These are phyloP conservation scores for Aythya baeri DNA, from an alignment of 2,113 vertebrate genomes.

Conservation along the genomic window DNA sequence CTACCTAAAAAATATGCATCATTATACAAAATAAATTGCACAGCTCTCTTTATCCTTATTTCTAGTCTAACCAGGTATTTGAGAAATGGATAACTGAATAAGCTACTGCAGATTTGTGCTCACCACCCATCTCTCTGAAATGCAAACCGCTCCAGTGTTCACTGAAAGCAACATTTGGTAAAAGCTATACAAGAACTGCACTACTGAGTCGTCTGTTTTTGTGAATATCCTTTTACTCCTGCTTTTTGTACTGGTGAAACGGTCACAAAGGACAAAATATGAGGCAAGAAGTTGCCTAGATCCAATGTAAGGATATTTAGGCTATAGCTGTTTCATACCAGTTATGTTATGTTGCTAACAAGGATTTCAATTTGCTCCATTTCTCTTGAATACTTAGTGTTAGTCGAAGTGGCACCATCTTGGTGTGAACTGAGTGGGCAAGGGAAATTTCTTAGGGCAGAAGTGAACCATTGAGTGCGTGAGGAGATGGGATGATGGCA, in stretches of 20 bases:
- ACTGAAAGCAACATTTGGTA: not conserved
- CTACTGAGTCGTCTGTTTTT: not conserved
- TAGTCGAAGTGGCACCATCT: not conserved
- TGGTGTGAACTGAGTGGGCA: not conserved
- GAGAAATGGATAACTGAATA: not conserved
- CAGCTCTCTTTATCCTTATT: not conserved
- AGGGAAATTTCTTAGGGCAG: not conserved
- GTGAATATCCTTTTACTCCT: not conserved
- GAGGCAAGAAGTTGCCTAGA: not conserved
- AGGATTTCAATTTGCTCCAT: not conserved
- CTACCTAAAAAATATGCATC: not conserved
- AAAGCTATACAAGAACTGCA: not conserved
- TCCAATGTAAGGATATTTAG: not conserved
- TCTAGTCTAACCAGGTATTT: accelerated
- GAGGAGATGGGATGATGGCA: not conserved
- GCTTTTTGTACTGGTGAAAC: not conserved
- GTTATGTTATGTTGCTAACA: not conserved
- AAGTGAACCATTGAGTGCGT: not conserved
- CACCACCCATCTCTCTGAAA: not conserved
- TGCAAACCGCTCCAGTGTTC: not conserved
- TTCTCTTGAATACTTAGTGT: not conserved
- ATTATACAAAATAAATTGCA: not conserved
- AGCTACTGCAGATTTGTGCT: not conserved
- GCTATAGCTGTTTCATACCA: not conserved
- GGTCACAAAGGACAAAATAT: accelerated